Evolutionary conservation across 2,113 vertebrate species (phyloP), one percentile per base, ranked within the genome.

Genomic region (Micromys minutus): DNA sequence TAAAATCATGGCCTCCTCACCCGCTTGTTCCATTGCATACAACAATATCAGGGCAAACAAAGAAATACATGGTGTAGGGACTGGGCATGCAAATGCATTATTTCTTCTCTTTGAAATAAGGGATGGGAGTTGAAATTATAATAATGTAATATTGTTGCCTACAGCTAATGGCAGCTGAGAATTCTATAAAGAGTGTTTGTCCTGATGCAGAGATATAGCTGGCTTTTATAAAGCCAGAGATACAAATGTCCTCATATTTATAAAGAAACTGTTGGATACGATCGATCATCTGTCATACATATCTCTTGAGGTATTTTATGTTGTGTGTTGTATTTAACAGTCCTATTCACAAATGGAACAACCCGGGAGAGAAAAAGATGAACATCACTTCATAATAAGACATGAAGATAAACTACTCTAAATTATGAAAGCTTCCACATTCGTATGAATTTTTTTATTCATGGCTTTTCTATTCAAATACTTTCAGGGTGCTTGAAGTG

Each of bases 381-480:
- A 97, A 3, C 91, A 96, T 93, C 86, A 89, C 72, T 36, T 93
- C 61, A 36, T 96, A 96, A 89, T 79, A 76, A 39, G 57, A 69
- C 81, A 90, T 96, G 47, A 65, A 97, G 96, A 96, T 97, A 94
- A 97, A 95, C 96, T 87, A 22, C 91, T 90, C 90, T 96, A 97
- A 98, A 88, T 96, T 96, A 94, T 91, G 93, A 96, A 97, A 97
- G 63, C 83, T 94, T 93, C 94, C 91, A 86, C 91, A 91, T 47
- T 63, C 85, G 92, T 15, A 47, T 24, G 95, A 91, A n/a, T 87
- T 97, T 97, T 98, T 96, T 89, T 94, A 89, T 95, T 95, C 97
- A 94, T 94, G 95, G 89, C 87, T 98, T 96, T 97, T 97, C 93
- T 96, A 97, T 96, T 97, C 97, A 97, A 87, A 97, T 97, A 96